Evolutionary conservation across 2,113 vertebrate species (phyloP).

Genomic region (Leucopternis melanops): DNA sequence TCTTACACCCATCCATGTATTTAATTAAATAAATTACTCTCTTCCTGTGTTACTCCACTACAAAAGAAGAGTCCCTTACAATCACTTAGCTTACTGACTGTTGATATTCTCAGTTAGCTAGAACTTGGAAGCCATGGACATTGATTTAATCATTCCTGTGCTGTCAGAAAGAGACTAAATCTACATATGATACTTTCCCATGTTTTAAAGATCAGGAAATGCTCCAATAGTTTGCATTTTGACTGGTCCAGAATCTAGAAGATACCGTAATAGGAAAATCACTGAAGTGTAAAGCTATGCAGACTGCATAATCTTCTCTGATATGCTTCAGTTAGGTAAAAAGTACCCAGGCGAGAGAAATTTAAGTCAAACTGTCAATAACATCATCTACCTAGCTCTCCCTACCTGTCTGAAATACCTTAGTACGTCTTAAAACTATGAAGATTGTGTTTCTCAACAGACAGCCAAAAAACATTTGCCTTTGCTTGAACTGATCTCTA

Average conservation of each 20-base stretch:
- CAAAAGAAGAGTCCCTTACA: background rate
- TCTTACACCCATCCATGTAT: conserved; percentile 68
- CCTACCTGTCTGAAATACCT: background rate
- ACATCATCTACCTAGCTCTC: background rate
- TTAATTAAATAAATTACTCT: background rate
- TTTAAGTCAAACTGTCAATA: background rate
- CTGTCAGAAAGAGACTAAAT: background rate
- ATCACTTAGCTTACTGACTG: background rate
- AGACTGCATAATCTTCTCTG: background rate
- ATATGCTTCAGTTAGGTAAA: background rate
- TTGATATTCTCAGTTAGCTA: background rate
- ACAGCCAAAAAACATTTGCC: background rate
- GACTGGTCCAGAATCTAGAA: background rate
- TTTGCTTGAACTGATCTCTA: background rate
- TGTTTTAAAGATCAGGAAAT: background rate
- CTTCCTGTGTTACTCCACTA: background rate
- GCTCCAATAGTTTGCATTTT: background rate
- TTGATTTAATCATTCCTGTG: background rate
- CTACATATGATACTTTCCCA: background rate
- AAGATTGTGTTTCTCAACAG: background rate
- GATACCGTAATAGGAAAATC: background rate
- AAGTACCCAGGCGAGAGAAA: background rate
- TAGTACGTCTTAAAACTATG: background rate
- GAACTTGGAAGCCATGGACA: background rate
- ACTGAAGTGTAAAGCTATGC: background rate